Percentiles rank a stretch among this genome's conserved stretches.
Evolutionary conservation across 30 jellyfish, hydroid and myxozoan species (phyloP).

Genomic region (Morbakka virulenta): DNA sequence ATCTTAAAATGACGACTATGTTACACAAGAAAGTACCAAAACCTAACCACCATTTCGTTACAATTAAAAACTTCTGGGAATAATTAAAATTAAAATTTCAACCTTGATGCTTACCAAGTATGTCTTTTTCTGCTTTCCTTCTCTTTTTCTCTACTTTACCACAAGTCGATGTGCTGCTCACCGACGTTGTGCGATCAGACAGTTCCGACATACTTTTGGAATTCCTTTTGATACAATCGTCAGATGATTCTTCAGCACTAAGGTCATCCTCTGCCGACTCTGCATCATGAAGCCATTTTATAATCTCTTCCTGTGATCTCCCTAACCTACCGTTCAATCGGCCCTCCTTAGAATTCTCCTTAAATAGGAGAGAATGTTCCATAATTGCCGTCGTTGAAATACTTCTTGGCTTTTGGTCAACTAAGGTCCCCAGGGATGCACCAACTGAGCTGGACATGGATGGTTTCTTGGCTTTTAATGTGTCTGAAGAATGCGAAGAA

Average conservation of each 20-base stretch:
- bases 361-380: background rate
- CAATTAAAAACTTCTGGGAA: no score
- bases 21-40: no score
- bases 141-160: background rate
- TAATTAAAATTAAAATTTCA: no score
- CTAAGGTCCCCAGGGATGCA: background rate
- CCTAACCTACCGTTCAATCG: background rate
- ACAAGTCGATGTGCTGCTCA: background rate
- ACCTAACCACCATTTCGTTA: no score
- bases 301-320: conserved; percentile 32
- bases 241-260: conserved; percentile 3
- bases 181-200: background rate
- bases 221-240: background rate
- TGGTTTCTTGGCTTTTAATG: background rate
- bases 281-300: conserved; percentile 47
- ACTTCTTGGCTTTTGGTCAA: background rate
- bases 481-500: background rate
- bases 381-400: background rate
- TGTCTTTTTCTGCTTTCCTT: background rate
- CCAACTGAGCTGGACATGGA: background rate
- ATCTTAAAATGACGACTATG: no score
- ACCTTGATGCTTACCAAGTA: background rate
- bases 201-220: background rate
- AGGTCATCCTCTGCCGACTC: conserved; percentile 25
- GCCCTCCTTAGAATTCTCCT: background rate